Conservation (phyloP, 2,113 vertebrate genomes). For the Microcebus ravelobensis region DNA sequence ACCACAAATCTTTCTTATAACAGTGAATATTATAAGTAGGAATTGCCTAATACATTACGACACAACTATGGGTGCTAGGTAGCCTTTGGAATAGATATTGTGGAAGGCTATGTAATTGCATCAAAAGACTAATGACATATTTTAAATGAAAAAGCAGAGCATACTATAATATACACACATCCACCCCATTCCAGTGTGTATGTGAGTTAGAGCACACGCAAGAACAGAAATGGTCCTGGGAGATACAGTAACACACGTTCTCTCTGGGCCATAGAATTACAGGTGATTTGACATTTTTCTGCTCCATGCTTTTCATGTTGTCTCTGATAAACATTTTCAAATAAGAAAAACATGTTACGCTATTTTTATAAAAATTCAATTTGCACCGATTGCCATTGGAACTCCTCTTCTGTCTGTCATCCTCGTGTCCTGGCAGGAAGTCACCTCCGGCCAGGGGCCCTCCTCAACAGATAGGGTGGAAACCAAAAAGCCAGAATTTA, state of each 20-base stretch:
- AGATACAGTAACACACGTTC: neutral
- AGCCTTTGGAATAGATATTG: neutral
- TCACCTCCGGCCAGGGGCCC: neutral
- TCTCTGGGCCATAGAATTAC: neutral
- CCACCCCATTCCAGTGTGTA: neutral
- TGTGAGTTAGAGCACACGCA: neutral
- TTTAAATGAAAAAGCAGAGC: neutral
- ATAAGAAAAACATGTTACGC: neutral
- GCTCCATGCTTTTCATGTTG: neutral
- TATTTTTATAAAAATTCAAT: neutral
- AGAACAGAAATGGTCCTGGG: neutral
- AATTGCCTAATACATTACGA: neutral
- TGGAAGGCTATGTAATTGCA: neutral
- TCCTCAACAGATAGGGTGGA: rapidly evolving
- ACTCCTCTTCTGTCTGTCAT: neutral
- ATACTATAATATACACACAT: neutral
- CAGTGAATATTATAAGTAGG: neutral
- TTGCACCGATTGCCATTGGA: neutral
- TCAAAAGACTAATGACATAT: neutral
- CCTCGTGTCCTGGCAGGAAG: neutral
- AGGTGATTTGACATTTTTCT: neutral
- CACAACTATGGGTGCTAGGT: neutral
- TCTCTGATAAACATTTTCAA: constrained; percentile 1
- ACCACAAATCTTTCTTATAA: neutral
- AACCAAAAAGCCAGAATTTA: neutral